Conservation (phyloP, 2,113 vertebrate genomes). For the Ciconia stormi region DNA sequence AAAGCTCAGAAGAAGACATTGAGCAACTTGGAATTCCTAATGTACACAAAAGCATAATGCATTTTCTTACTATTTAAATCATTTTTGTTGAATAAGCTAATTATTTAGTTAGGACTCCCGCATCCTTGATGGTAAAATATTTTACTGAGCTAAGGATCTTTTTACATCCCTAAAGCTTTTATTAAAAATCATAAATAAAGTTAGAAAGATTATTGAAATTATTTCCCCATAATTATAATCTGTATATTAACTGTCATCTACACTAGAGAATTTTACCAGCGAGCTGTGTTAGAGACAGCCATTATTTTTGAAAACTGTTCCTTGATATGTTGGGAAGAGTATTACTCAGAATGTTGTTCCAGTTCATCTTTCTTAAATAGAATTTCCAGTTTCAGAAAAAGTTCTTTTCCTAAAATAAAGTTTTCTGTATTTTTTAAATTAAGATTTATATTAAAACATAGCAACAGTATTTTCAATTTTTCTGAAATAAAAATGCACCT, state of each 20-base stretch:
- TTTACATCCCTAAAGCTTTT: neutral
- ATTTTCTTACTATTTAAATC: constrained; percentile 10
- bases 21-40: neutral
- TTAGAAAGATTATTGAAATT: neutral
- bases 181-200: neutral
- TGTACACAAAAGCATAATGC: neutral
- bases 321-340: neutral
- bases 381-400: neutral
- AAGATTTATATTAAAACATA: neutral
- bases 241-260: neutral
- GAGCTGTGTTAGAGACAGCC: neutral
- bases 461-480: neutral
- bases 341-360: neutral
- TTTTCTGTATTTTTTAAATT: neutral
- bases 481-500: neutral
- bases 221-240: neutral
- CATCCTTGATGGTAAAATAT: neutral
- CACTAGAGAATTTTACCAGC: neutral
- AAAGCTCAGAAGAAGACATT: neutral
- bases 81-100: neutral
- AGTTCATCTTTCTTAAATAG: neutral
- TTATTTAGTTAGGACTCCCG: neutral
- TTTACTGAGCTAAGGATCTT: neutral
- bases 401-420: neutral
- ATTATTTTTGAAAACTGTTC: neutral